phyloP scores from a whole-genome alignment of 2,888 invertebrate genomes.

The Lepas anatifera region DNA sequence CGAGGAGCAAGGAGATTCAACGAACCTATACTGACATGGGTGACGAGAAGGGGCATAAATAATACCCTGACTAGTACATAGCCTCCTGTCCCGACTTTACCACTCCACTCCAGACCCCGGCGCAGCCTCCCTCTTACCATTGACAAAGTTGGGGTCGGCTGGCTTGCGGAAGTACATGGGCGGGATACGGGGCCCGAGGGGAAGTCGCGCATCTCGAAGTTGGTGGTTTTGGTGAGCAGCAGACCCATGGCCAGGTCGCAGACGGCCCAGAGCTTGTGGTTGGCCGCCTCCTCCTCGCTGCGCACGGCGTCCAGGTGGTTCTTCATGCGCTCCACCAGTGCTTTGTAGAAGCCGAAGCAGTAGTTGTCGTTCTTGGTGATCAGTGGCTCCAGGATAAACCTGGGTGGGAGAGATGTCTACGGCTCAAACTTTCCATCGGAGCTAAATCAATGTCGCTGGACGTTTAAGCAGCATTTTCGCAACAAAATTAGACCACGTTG shows the following conservation, averaged over 20 bases:
- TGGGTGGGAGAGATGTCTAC: too few species aligned
- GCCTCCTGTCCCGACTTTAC: too few species aligned
- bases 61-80: too few species aligned
- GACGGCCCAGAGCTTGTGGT: constrained; percentile 94
- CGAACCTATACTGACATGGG: too few species aligned
- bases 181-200: constrained; percentile 75
- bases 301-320: constrained; percentile 78
- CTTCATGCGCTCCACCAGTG: constrained; percentile 86
- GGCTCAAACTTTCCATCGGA: too few species aligned
- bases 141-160: constrained; percentile 46
- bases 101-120: too few species aligned
- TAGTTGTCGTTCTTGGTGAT: constrained; percentile 88
- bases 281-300: constrained; percentile 66
- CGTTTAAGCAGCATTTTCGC: too few species aligned
- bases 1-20: too few species aligned
- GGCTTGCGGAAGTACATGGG: constrained; percentile 79
- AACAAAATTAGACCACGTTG: too few species aligned
- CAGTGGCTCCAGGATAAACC: constrained; percentile 84
- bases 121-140: constrained; percentile 58
- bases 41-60: too few species aligned
- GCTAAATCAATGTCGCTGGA: too few species aligned
- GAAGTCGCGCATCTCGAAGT: constrained; percentile 80
- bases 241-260: constrained; percentile 90
- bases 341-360: constrained; percentile 89
- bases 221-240: constrained; percentile 71